A percentile compares a stretch with the other conserved stretches of the same genome.
Conservation (phyloP, 2,888 invertebrate genomes). For the Leuctra nigra region DNA sequence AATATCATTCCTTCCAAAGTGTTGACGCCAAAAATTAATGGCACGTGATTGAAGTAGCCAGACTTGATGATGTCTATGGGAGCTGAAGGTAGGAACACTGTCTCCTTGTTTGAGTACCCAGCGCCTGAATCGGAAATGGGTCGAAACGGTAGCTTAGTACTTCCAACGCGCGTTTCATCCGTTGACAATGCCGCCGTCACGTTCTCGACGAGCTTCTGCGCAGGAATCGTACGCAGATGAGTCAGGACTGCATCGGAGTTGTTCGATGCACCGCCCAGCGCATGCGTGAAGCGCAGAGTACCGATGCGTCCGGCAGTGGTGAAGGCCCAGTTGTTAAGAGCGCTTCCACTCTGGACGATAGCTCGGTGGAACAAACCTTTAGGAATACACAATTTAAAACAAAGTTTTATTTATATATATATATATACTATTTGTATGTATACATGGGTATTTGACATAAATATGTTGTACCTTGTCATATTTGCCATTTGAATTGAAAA, state of each 20-base stretch:
- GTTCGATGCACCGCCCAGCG: conserved; percentile 21
- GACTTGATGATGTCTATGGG: conserved; percentile 29
- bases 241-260: conserved; percentile 20
- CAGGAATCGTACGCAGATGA: conserved; percentile 19
- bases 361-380: no score
- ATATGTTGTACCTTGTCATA: no score
- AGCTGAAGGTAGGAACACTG: conserved; percentile 26
- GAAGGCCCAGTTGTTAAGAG: no score
- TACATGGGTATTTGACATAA: no score
- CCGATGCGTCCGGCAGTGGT: not conserved
- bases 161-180: not conserved
- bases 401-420: no score
- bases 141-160: not conserved
- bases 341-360: no score
- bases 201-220: conserved; percentile 14
- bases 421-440: no score
- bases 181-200: not conserved
- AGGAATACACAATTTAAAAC: no score
- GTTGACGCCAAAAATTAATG: conserved; percentile 29
- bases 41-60: conserved; percentile 31
- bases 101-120: not conserved
- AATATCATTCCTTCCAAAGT: conserved; percentile 31
- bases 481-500: no score
- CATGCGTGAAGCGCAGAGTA: conserved; percentile 17
- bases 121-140: conserved; percentile 32